phyloP scores from a whole-genome alignment of 2,113 vertebrate species.

The Eublepharis macularius region DNA sequence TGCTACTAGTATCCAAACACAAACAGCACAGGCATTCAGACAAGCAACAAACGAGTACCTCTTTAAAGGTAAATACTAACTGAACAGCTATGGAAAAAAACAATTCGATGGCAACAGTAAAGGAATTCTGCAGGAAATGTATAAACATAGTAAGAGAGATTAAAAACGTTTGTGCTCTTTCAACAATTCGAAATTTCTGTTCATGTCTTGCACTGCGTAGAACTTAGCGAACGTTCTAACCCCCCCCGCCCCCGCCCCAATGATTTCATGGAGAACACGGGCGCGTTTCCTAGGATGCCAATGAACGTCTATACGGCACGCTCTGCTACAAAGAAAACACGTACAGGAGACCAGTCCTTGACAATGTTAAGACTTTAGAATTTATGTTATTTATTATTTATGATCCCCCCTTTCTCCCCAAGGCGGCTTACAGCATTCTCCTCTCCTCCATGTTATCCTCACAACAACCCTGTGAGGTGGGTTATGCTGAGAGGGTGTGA shows the following conservation, averaged over 20 bases:
- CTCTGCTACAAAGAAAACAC: background rate
- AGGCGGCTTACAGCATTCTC: too few species aligned
- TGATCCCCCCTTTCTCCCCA: too few species aligned
- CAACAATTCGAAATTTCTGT: background rate
- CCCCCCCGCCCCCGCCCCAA: too few species aligned
- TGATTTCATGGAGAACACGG: background rate
- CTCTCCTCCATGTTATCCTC: too few species aligned
- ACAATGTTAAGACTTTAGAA: too few species aligned
- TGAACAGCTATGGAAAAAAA: background rate
- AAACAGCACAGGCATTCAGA: background rate
- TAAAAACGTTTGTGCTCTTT: background rate
- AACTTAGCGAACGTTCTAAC: background rate
- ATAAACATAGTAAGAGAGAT: background rate
- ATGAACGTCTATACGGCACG: background rate
- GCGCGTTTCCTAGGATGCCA: background rate
- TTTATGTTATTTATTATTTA: too few species aligned
- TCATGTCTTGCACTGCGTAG: background rate
- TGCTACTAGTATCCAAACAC: background rate
- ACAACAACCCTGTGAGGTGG: too few species aligned
- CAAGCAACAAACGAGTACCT: too few species aligned
- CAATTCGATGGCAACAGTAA: background rate
- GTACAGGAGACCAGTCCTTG: background rate
- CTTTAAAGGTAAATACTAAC: too few species aligned
- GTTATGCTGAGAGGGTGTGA: too few species aligned
- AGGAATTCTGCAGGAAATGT: background rate